Base-by-base conservation (phyloP, 2,797 vertebrate genomes). In the Botia almorhae region DNA sequence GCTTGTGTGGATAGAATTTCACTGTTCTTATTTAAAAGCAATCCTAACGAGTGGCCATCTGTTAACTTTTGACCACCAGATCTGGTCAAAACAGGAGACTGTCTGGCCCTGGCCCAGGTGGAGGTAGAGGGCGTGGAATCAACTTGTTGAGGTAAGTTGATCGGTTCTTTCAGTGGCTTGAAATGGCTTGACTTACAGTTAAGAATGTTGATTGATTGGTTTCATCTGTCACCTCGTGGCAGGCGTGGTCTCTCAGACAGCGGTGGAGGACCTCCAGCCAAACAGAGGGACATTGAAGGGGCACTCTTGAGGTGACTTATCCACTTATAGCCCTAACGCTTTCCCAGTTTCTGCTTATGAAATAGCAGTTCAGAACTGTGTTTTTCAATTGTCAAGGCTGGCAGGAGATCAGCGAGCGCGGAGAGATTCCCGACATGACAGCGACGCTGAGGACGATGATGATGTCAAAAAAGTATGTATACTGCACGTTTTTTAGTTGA, bases 171-270 rank as follows among this genome's bases (percentile, higher is more conserved):
- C 7, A 39, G 36, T 39, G 36, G 36, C 36, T 39, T 39, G 6
- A 6, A 39, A 7, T 39, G 7, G 7, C 36, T 39, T 3, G 1
- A 33, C 33, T 33, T 33, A 39, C 1, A 39, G 36, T 39, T 39
- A 8, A 39, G 5, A 39, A 39, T 39, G 19, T 68, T 33, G 36
- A 7, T 48, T 16, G 1, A 8, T 46, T 75, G 0, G 0, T 46
- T 33, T 56, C 48, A 1, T 73, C 14, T 67, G 12, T 67, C 3
- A 4, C 26, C 1, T 39, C 17, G 14, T 29, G 23, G 83, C 79
- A 99, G 98, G 93, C 98, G 97, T 95, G 97, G 97, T 97, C 96
- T 99, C 97, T 98, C 96, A 19, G 98, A 99, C 87, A 96, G 96
- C 85, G 93, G 96, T 92, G 95, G 93, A 89, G 97, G 96, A 94